Base-by-base conservation (phyloP, 2,888 invertebrate species). In the Hololepta plana region DNA sequence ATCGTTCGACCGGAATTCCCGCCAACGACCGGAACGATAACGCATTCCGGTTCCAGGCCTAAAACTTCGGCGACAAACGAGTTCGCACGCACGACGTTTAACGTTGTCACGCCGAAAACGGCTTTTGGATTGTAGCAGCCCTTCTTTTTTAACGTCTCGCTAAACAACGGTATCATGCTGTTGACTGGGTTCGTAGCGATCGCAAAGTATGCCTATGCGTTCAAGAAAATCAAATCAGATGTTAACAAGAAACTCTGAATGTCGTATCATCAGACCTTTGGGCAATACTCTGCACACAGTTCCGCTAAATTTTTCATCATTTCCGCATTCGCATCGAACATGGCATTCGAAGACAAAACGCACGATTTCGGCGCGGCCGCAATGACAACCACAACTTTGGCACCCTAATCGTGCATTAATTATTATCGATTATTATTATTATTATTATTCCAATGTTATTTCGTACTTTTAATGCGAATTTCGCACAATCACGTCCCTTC, bases 1-100 rank as follows among this genome's bases (percentile, higher is more conserved):
- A 74, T 70, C 2, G 81, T 81, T 33, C 65, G 62, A 8, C 70
- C 64, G 11, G 73, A 69, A 48, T 76, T 73, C 1, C 87, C 87
- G 15, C 85, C 82, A 26, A 72, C 59, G 1, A 85, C 73, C 1
- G 85, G 85, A 5, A 81, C 70, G 35, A 59, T 52, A 7, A 79
- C 72, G 34, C 64, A 59, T 33, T 63, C 57, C 1, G 79, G 72
- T 36, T 68, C 63, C 20, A 75, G 37, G 2, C 64, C 64, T 46
- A 70, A 51, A 9, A 67, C 60, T 34, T 68, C 60, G 2, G 81
- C 73, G 19, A 72, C 71, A 42, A 84, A 67, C n/a, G 72, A 64
- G 45, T 77, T 77, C 1, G 82, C 71, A 39, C 81, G 60, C 12
- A 84, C 66, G 14, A 68, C 56, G 48, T 82, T 74, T 15, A 77